Percentiles rank a stretch among this genome's conserved stretches.
phyloP scores from a whole-genome alignment of 2,888 invertebrate species.

The Netelia inedita region DNA sequence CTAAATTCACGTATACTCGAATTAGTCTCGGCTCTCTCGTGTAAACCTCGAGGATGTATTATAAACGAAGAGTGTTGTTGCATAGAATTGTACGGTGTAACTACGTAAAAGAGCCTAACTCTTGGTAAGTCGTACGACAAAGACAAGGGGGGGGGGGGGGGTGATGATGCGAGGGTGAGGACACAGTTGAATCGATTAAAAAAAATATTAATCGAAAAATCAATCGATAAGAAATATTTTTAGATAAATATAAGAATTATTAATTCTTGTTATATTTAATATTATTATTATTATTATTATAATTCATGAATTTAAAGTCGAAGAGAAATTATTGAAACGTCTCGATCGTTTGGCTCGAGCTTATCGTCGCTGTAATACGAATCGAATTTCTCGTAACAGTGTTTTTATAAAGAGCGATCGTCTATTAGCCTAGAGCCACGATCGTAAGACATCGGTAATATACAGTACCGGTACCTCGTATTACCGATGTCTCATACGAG shows the following conservation, averaged over 20 bases:
- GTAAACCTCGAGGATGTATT: conserved; percentile 30
- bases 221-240: too few relatives aligned
- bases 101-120: too few relatives aligned
- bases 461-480: conserved; percentile 11
- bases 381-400: conserved; percentile 6
- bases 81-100: background rate
- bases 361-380: conserved; percentile 1
- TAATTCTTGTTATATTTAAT: too few relatives aligned
- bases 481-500: background rate
- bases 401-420: conserved; percentile 35
- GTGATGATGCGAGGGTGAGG: too few relatives aligned
- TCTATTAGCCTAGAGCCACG: conserved; percentile 32
- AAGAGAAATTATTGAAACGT: background rate
- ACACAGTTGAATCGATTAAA: too few relatives aligned
- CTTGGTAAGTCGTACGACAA: background rate
- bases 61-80: conserved; percentile 36
- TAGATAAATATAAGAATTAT: too few relatives aligned
- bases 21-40: conserved; percentile 73
- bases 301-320: background rate
- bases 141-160: too few relatives aligned
- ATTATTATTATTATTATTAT: too few relatives aligned
- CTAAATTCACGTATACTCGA: conserved; percentile 80
- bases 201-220: too few relatives aligned
- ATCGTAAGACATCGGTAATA: conserved; percentile 43
- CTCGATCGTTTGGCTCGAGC: conserved; percentile 2